Evolutionary conservation across 1,140 invertebrate genomes (phyloP), one percentile per base, ranked within the genome.

Genomic region (Subanguina moxae): DNA sequence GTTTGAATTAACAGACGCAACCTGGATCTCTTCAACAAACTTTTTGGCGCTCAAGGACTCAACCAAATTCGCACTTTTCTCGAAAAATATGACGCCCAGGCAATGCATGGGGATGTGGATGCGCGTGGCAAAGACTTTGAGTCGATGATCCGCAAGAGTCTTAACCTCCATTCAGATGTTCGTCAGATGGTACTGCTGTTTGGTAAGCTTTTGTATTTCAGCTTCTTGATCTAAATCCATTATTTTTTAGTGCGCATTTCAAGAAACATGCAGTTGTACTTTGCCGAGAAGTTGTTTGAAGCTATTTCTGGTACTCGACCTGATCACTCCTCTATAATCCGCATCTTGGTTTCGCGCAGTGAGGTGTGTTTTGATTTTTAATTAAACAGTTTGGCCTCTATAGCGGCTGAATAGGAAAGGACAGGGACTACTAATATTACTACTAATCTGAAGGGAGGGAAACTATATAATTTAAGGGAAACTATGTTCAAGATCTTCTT

Each of bases 261-360:
- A 23, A 52, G 75, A 25, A 76, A 76, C 45, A 76, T 78, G 68
- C 74, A 76, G 48, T 63, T 77, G 3, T 76, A 76, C 30, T 76
- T 76, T 67, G 74, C 74, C n/a, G 74, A 76, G 42, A 58, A 64
- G 19, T 30, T 76, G 13, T 71, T 78, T 42, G 76, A 76, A 46
- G 74, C 76, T 9, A 78, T 78, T 56, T 76, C 76, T 23, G 70
- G 75, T 30, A 42, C 65, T n/a, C 61, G 74, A 13, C 65, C 76
- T 32, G 74, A 78, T 56, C 74, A 79, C 38, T 56, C 59, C 8
- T 48, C 74, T 23, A 75, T 76, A 25, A 76, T 76, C 62, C 65
- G 74, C 1, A 74, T 76, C 59, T 21, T 74, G 38, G 74, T 76
- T 5, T 61, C 65, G 7, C 76, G 74, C n/a, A 72, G 66, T 19